Percentiles rank a stretch among this genome's conserved stretches.
Conservation (phyloP, 2,888 invertebrate genomes). For the Nemotelus nigrinus region DNA sequence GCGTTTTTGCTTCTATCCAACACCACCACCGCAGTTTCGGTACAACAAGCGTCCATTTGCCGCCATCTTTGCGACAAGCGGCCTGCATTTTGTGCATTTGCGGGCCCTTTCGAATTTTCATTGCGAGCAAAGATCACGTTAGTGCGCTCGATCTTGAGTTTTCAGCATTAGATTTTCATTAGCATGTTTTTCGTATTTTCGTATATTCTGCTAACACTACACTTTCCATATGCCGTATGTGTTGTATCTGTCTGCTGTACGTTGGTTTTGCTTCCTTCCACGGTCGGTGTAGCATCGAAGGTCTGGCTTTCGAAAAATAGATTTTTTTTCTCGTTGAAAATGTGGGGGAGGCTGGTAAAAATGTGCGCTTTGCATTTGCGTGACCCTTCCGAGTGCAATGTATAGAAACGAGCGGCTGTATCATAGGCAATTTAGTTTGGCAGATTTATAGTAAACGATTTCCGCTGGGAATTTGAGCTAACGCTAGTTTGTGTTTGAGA, state of each 20-base stretch:
- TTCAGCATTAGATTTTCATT: slow-evolving; percentile 5
- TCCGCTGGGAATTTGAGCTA: slow-evolving; percentile 34
- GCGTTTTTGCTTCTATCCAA: slow-evolving; percentile 20
- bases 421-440: slow-evolving; percentile 20
- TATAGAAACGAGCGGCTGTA: slow-evolving; percentile 1
- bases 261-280: no score
- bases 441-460: slow-evolving; percentile 39
- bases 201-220: slow-evolving; percentile 9
- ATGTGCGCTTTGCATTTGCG: slow-evolving; percentile 30
- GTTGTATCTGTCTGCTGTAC: neutral
- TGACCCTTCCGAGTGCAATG: slow-evolving; percentile 16
- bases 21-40: neutral
- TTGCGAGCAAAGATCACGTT: neutral
- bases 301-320: slow-evolving; percentile 2
- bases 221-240: slow-evolving; percentile 23
- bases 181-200: slow-evolving; percentile 32
- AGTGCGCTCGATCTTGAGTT: neutral
- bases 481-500: neutral
- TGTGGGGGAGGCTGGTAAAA: slow-evolving; percentile 33
- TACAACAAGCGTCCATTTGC: neutral
- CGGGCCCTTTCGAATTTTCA: slow-evolving; percentile 14
- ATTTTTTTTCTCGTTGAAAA: slow-evolving; percentile 17
- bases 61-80: slow-evolving; percentile 31
- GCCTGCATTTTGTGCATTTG: slow-evolving; percentile 19
- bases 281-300: neutral